Evolutionary conservation across 2,113 vertebrate genomes (phyloP), one percentile per base, ranked within the genome.

Genomic region (Oryzias celebensis): DNA sequence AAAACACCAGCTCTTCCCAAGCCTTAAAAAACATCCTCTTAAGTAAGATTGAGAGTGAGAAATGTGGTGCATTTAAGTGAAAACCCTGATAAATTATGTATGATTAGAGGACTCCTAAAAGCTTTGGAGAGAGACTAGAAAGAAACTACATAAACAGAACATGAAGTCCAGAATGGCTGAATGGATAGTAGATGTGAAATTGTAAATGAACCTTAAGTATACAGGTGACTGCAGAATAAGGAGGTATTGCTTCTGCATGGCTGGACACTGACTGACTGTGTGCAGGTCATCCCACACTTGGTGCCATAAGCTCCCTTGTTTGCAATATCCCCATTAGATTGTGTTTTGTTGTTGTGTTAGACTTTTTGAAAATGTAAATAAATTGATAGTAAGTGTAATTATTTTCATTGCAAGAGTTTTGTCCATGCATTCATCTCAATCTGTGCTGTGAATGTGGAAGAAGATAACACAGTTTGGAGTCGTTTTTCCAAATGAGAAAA

Each of bases 21-120:
- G 49, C 58, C 66, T 73, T 80, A 50, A 74, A 80, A 71, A 77
- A 75, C 61, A 84, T 82, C 75, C 80, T 86, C 85, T 90, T 86
- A 91, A 91, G 87, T 90, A 87, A 88, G 84, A 83, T 90, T 89
- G 87, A 85, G 86, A 82, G 72, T 82, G 81, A 83, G 75, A 80
- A 90, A 90, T 85, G 86, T 73, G 79, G 85, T 76, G 85, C 81
- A 65, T 88, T 88, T 87, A 90, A 88, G 89, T 88, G 86, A 87
- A 91, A 88, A 85, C 73, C 53, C 52, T 45, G 69, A 89, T 92
- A 82, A 91, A 92, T 91, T 88, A 91, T 92, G 84, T 84, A 91
- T 92, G 89, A 87, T 90, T 80, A 84, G 82, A 88, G 73, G 81
- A 88, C 90, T 89, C 88, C 88, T 87, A 85, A 91, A 90, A 91